These are phyloP conservation scores for Drosophila kokeensis DNA, from an alignment of 2,888 invertebrate species.

Conservation along the genomic window DNA sequence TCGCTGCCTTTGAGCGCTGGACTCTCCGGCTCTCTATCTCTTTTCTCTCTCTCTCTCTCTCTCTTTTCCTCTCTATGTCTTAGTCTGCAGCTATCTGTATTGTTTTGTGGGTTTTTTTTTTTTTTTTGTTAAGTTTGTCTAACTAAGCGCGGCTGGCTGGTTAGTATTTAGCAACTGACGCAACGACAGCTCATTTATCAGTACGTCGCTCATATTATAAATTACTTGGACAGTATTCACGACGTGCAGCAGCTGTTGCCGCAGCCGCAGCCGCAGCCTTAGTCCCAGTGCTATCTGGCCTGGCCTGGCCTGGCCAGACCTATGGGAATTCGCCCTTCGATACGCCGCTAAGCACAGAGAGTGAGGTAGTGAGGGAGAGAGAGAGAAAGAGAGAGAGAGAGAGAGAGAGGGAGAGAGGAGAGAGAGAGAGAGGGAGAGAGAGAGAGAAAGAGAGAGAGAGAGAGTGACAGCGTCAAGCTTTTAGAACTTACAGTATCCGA, in stretches of 20 bases:
- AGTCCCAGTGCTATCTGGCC: conserved; percentile 36
- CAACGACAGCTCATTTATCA: conserved; percentile 64
- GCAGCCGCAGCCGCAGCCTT: background rate
- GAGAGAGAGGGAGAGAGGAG: conserved; percentile 6
- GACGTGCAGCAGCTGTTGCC: conserved; percentile 58
- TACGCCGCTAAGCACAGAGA: conserved; percentile 50
- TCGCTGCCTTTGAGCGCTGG: conserved; percentile 25
- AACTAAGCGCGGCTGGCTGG: conserved; percentile 45
- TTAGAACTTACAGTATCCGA: conserved; percentile 5
- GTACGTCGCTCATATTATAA: conserved; percentile 60
- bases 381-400: background rate
- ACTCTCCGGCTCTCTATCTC: background rate
- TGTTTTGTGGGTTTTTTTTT: background rate
- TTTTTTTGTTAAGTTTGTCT: conserved; percentile 21
- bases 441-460: conserved; percentile 6
- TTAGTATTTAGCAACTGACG: conserved; percentile 61
- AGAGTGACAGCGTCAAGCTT: conserved; percentile 18
- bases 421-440: background rate
- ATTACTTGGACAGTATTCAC: conserved; percentile 58
- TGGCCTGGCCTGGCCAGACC: conserved; percentile 39
- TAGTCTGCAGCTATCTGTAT: background rate
- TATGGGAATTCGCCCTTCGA: conserved; percentile 50
- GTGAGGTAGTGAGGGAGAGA: background rate
- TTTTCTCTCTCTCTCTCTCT: background rate
- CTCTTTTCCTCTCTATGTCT: background rate